Evolutionary conservation across 2,888 invertebrate species (phyloP).

Genomic region (Parnassius smintheus): DNA sequence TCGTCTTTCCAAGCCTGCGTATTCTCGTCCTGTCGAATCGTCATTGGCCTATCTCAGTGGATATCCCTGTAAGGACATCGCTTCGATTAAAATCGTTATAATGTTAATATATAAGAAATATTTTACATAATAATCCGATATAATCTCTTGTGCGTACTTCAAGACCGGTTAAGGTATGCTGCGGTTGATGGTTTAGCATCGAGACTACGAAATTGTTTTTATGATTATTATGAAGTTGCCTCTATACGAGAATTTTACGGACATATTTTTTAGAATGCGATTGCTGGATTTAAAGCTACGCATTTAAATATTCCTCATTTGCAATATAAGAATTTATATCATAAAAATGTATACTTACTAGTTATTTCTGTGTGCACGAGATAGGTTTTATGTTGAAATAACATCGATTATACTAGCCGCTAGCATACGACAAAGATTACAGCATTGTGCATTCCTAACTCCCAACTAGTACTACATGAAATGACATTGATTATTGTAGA

Average conservation of each 20-base stretch:
- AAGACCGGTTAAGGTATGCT: constrained; percentile 13
- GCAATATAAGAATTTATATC: no score
- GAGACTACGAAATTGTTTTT: not conserved
- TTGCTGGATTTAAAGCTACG: not conserved
- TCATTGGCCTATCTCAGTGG: constrained; percentile 11
- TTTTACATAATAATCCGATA: constrained; percentile 20
- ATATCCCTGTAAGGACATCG: constrained; percentile 14
- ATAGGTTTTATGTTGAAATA: no score
- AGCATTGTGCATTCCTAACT: no score
- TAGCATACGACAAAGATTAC: no score
- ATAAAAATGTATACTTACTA: no score
- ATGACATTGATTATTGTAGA: no score
- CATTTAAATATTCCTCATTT: no score
- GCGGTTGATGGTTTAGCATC: not conserved
- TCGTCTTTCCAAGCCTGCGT: not conserved
- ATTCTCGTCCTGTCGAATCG: constrained; percentile 2
- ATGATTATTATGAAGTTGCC: not conserved
- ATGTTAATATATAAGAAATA: constrained; percentile 19
- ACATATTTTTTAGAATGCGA: not conserved
- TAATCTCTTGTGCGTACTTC: constrained; percentile 7
- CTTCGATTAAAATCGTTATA: constrained; percentile 18
- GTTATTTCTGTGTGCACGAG: no score
- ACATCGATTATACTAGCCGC: no score
- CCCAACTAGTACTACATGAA: no score
- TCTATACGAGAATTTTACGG: not conserved